A percentile compares a stretch with the other conserved stretches of the same genome.
Evolutionary conservation across 2,113 vertebrate species (phyloP).

Genomic region (Urocynchramus pylzowi): DNA sequence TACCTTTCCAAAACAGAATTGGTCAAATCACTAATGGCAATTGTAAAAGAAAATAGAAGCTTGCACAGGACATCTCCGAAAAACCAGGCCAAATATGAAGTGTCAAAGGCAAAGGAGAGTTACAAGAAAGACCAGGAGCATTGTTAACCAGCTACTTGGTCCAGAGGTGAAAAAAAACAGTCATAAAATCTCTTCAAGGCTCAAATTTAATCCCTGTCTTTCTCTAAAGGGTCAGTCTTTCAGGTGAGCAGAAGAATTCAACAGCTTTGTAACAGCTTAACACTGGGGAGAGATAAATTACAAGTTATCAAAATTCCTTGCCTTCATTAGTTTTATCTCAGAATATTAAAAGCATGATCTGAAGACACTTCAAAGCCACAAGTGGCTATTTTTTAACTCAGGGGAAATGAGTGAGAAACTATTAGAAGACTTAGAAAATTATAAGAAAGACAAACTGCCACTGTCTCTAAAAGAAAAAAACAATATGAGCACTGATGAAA

Average conservation of each 20-base stretch:
- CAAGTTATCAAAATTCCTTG: neutral
- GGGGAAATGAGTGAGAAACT: neutral
- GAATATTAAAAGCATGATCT: neutral
- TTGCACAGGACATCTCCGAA: neutral
- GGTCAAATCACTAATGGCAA: neutral
- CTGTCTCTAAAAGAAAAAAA: neutral
- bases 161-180: rapidly evolving
- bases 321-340: neutral
- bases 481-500: neutral
- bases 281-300: neutral
- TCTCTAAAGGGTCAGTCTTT: neutral
- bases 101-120: neutral
- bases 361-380: neutral
- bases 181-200: neutral
- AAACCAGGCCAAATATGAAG: neutral
- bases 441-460: neutral
- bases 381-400: neutral
- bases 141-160: neutral
- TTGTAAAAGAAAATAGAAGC: neutral
- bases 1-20: neutral
- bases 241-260: neutral
- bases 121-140: neutral
- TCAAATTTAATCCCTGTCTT: neutral
- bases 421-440: neutral
- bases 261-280: neutral